Conservation (phyloP, 2,113 vertebrate species). For the Leptosomus discolor region DNA sequence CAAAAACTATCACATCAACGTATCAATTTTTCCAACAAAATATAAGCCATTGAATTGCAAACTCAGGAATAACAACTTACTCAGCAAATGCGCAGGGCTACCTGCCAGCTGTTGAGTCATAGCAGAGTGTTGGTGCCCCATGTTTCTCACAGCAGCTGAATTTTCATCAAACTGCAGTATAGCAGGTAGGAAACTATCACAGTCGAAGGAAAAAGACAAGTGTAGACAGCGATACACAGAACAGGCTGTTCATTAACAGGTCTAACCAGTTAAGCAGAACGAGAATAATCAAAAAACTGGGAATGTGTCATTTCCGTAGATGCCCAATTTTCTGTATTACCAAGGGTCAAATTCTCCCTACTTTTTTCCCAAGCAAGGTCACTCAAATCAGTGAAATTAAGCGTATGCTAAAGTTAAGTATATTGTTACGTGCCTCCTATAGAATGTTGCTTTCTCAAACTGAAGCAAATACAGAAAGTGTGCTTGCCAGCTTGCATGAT, state of each 20-base stretch:
- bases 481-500: background rate
- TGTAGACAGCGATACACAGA: background rate
- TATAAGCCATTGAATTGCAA: background rate
- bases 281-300: background rate
- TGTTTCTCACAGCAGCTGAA: background rate
- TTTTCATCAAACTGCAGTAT: background rate
- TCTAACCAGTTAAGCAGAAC: background rate
- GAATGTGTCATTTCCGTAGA: background rate
- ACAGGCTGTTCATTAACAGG: background rate
- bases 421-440: background rate
- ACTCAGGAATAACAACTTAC: background rate
- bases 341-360: background rate
- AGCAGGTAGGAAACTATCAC: background rate
- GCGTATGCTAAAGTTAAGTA: background rate
- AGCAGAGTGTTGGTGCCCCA: background rate
- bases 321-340: background rate
- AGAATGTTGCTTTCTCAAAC: background rate
- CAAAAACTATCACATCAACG: background rate
- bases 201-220: background rate
- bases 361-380: background rate
- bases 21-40: background rate
- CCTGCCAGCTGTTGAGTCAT: background rate
- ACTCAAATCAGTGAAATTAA: background rate
- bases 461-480: background rate
- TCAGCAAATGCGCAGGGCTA: background rate